phyloP scores from a whole-genome alignment of 1,140 invertebrate genomes.

The silkworm (Bombyx mori) region ASM3026992v2 NC_085114.1:6566501-6567000 shows the following conservation, averaged over 20 bases:
- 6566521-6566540: slow-evolving; percentile 11
- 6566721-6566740: neutral
- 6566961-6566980: too few species aligned
- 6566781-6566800: too few species aligned
- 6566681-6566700: slow-evolving; percentile 23
- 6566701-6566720: slow-evolving; percentile 43
- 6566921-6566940: too few species aligned
- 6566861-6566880: too few species aligned
- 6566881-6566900: too few species aligned
- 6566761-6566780: neutral
- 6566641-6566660: slow-evolving; percentile 43
- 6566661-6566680: slow-evolving; percentile 30
- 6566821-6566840: too few species aligned
- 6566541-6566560: neutral
- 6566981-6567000: too few species aligned
- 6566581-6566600: slow-evolving; percentile 34
- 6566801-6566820: too few species aligned
- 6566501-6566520: slow-evolving; percentile 15
- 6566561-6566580: slow-evolving; percentile 1
- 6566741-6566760: neutral
- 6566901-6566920: too few species aligned
- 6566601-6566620: slow-evolving; percentile 38
- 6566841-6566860: too few species aligned
- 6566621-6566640: slow-evolving; percentile 40
- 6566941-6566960: too few species aligned